Conservation (phyloP, 2,888 invertebrate genomes). For the Drymonia ruficornis region DNA sequence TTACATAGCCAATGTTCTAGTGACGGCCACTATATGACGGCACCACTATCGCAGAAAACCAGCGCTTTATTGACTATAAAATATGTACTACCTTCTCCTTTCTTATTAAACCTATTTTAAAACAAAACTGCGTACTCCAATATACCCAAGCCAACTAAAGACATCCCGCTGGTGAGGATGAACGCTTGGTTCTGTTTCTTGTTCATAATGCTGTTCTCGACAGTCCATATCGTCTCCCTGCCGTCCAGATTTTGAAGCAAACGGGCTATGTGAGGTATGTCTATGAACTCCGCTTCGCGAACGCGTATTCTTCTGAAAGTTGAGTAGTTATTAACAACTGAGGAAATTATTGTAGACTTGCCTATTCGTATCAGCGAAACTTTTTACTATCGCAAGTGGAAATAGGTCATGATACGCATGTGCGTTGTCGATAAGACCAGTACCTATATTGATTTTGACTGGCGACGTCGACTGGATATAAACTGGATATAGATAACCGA, state of each 20-base stretch:
- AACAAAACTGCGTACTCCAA: slow-evolving; percentile 58
- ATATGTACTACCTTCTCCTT: too few relatives aligned
- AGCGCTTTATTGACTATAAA: too few relatives aligned
- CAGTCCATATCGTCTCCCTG: slow-evolving; percentile 59
- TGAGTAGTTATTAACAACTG: not conserved
- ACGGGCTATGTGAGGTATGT: slow-evolving; percentile 64
- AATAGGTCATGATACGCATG: too few relatives aligned
- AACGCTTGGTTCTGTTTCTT: slow-evolving; percentile 52
- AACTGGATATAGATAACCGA: too few relatives aligned
- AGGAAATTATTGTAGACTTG: not conserved
- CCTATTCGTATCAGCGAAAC: too few relatives aligned
- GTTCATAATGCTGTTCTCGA: slow-evolving; percentile 57
- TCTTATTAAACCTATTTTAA: not conserved
- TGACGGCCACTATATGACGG: too few relatives aligned
- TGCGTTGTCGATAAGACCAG: too few relatives aligned
- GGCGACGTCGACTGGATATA: too few relatives aligned
- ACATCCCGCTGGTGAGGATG: slow-evolving; percentile 60
- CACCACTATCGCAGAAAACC: too few relatives aligned
- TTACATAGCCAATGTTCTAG: too few relatives aligned
- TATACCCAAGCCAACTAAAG: slow-evolving; percentile 64
- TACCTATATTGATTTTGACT: too few relatives aligned
- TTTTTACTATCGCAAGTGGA: too few relatives aligned
- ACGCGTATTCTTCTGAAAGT: slow-evolving; percentile 67
- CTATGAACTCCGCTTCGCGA: slow-evolving; percentile 65
- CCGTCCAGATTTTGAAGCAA: slow-evolving; percentile 58